These are phyloP conservation scores for Microcebus lehilahytsara DNA, from an alignment of 2,113 vertebrate genomes.

Conservation along the genomic window DNA sequence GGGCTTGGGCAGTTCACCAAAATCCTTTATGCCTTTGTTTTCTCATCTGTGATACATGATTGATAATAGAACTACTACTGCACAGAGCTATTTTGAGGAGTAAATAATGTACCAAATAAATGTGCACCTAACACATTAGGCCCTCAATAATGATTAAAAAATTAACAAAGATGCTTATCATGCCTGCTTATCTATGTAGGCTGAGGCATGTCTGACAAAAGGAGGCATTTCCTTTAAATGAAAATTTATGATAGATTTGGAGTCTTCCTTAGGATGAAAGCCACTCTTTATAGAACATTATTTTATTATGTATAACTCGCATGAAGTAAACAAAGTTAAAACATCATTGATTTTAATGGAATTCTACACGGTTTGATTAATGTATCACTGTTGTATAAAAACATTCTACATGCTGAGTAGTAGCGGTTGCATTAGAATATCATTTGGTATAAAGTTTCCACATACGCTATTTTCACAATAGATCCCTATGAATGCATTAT, in stretches of 20 bases:
- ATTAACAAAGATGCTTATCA: background rate
- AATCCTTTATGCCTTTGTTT: background rate
- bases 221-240: background rate
- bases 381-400: constrained; percentile 21
- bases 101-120: background rate
- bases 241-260: background rate
- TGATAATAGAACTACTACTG: background rate
- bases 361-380: constrained; percentile 30
- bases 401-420: background rate
- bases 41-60: background rate
- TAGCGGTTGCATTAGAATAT: background rate
- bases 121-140: background rate
- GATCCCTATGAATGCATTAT: background rate
- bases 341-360: constrained; percentile 41
- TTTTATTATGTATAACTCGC: constrained; percentile 34
- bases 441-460: background rate
- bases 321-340: constrained; percentile 53
- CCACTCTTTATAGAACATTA: background rate
- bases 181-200: background rate
- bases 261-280: constrained; percentile 18
- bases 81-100: background rate
- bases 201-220: background rate
- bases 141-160: background rate
- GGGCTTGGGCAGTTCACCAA: background rate
- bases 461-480: constrained; percentile 11